Conservation (phyloP, 2,888 invertebrate genomes). For the Papilio protenor region DNA sequence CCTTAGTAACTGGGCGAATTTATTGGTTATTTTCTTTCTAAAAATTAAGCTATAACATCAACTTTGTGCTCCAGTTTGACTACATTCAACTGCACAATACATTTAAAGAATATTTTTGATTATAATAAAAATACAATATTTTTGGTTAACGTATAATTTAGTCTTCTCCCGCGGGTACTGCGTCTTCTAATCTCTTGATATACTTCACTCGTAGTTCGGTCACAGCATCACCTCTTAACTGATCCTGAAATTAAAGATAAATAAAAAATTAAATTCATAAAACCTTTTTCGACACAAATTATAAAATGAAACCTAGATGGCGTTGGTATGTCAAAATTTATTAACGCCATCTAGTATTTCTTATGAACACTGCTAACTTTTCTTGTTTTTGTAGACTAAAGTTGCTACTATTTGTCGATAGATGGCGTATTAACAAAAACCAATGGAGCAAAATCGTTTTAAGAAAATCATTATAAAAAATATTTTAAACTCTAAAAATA, state of each 20-base stretch:
- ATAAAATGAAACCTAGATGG: neutral
- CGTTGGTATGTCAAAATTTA: neutral
- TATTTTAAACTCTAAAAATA: neutral
- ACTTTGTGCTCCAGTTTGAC: neutral
- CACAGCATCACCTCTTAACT: conserved; percentile 95
- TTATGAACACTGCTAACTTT: neutral
- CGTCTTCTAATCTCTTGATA: conserved; percentile 97
- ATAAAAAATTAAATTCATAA: neutral
- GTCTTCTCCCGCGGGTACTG: conserved; percentile 99
- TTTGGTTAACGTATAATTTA: conserved; percentile 73
- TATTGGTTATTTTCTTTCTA: no score
- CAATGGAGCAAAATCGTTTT: neutral
- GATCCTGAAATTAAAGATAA: conserved; percentile 87
- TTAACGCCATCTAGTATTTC: neutral
- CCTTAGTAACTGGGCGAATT: no score
- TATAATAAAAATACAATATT: conserved; percentile 5
- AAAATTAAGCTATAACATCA: no score
- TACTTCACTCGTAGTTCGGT: conserved; percentile 98
- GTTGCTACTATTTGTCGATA: neutral
- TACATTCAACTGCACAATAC: neutral
- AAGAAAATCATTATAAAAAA: no score
- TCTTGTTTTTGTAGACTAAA: neutral
- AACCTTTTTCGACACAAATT: neutral
- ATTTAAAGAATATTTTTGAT: neutral
- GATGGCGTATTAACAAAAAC: neutral